phyloP scores from a whole-genome alignment of 2,888 invertebrate species.

The Heliconius erato region DNA sequence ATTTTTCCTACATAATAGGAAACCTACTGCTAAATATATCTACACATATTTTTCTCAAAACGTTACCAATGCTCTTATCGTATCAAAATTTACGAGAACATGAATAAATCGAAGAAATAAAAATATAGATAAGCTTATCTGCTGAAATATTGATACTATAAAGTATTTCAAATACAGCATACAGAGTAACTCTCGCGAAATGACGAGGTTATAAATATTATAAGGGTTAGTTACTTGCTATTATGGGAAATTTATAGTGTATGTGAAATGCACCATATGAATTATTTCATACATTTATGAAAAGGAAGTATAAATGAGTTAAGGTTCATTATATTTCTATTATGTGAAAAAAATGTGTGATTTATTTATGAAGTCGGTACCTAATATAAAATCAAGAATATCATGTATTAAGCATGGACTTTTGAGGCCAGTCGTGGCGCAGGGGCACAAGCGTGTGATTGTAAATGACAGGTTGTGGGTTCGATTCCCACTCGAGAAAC shows the following conservation, averaged over 20 bases:
- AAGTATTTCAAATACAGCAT: conserved; percentile 70
- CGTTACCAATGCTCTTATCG: conserved; percentile 55
- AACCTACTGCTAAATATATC: neutral
- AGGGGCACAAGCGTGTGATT: too few species aligned
- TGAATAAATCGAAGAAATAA: conserved; percentile 82
- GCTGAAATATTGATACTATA: conserved; percentile 76
- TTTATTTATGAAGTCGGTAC: too few species aligned
- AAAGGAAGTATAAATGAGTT: neutral
- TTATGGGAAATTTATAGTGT: neutral
- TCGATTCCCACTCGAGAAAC: too few species aligned
- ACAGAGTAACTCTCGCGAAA: conserved; percentile 51
- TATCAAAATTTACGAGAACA: conserved; percentile 77
- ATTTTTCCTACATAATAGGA: too few species aligned
- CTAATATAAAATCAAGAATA: too few species aligned
- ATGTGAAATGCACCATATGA: neutral
- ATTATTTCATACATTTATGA: neutral
- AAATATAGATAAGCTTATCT: conserved; percentile 76
- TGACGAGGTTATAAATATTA: conserved; percentile 28
- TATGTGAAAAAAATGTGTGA: too few species aligned
- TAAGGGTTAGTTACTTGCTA: conserved; percentile 4
- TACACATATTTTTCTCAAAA: conserved; percentile 21
- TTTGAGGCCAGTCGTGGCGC: too few species aligned
- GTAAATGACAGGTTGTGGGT: too few species aligned
- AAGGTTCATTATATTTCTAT: neutral
- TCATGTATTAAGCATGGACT: too few species aligned